phyloP scores from a whole-genome alignment of 2,888 invertebrate genomes.

The Oscheius sp. region DNA sequence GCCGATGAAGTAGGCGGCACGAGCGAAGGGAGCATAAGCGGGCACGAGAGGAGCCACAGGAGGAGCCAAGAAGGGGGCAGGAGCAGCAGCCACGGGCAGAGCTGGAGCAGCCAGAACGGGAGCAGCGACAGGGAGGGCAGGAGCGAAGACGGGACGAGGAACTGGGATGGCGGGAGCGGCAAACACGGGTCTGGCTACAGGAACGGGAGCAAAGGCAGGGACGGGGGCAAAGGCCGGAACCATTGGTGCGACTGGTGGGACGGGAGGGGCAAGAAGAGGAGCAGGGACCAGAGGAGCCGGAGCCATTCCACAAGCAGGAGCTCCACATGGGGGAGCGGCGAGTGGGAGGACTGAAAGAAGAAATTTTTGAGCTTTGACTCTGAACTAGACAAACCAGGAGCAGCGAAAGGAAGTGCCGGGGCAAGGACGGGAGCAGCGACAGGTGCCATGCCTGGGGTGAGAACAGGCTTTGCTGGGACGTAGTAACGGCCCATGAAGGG shows the following conservation, averaged over 20 bases:
- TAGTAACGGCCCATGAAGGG: constrained; percentile 59
- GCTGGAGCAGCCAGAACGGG: constrained; percentile 32
- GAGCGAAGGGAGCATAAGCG: constrained; percentile 58
- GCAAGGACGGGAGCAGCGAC: constrained; percentile 32
- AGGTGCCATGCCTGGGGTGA: constrained; percentile 48
- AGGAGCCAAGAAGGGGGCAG: constrained; percentile 15
- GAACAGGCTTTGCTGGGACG: constrained; percentile 55
- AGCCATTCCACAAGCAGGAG: constrained; percentile 15
- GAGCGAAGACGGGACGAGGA: neutral
- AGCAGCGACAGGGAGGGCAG: constrained; percentile 39
- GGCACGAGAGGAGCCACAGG: constrained; percentile 33
- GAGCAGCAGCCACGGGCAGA: constrained; percentile 34
- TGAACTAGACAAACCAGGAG: neutral
- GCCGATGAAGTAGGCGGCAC: constrained; percentile 56
- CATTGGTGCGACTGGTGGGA: constrained; percentile 44
- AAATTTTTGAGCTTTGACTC: neutral
- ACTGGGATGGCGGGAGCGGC: constrained; percentile 20
- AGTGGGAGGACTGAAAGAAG: constrained; percentile 35
- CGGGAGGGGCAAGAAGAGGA: constrained; percentile 32
- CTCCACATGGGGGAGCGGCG: constrained; percentile 22
- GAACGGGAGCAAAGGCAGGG: constrained; percentile 50
- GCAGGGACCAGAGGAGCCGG: constrained; percentile 31
- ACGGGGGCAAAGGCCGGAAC: constrained; percentile 58
- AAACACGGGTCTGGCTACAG: constrained; percentile 47
- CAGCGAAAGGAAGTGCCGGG: constrained; percentile 37